A percentile compares a stretch with the other conserved stretches of the same genome.
phyloP scores from a whole-genome alignment of 2,888 invertebrate genomes.

The Troilus luridus region DNA sequence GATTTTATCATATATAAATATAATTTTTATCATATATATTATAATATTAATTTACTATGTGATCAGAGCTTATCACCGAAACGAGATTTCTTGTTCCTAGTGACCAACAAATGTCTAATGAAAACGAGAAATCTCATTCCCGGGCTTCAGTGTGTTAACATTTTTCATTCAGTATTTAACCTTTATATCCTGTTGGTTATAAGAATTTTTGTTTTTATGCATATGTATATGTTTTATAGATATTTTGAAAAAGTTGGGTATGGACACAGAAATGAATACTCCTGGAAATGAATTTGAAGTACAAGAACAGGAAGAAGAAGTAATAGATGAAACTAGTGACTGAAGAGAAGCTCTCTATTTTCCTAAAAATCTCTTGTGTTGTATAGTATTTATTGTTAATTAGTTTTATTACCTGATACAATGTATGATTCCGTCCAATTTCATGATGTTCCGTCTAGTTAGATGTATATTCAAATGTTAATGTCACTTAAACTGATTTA shows the following conservation, averaged over 20 bases:
- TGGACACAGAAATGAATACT: constrained; percentile 59
- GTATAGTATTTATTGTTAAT: constrained; percentile 41
- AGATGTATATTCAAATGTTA: background rate
- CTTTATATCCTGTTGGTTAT: no score
- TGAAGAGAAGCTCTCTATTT: background rate
- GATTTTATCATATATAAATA: no score
- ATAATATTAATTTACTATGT: no score
- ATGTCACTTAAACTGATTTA: background rate
- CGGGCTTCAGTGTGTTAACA: no score
- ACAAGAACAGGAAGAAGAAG: constrained; percentile 58
- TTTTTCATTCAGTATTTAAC: background rate
- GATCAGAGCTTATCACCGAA: no score
- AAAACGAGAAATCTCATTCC: no score
- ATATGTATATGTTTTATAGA: constrained; percentile 59
- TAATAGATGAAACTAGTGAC: constrained; percentile 61
- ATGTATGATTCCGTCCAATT: constrained; percentile 1
- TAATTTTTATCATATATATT: no score
- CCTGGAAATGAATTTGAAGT: constrained; percentile 54
- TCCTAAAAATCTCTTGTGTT: constrained; percentile 37
- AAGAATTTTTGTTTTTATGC: background rate
- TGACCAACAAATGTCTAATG: no score
- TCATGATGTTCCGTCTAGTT: background rate
- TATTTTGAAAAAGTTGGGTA: constrained; percentile 63
- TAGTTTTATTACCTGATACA: background rate
- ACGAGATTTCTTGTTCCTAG: no score